Conservation (phyloP, 1,140 invertebrate species). For the Drosophila fuyamai region DNA sequence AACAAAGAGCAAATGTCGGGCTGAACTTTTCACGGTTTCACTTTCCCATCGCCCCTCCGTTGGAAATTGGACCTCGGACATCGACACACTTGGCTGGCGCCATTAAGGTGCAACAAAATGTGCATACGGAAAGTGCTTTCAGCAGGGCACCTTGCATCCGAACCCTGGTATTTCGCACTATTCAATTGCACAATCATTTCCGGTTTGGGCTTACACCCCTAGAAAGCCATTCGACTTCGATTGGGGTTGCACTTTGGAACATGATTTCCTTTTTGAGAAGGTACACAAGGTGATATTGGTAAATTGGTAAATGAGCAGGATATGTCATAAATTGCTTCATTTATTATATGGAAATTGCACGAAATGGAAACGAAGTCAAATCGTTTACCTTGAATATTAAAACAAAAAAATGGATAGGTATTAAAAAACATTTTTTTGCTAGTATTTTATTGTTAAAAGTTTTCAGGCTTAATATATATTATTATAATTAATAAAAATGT, state of each 20-base stretch:
- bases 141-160: conserved; percentile 42
- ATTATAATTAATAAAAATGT: too few relatives aligned
- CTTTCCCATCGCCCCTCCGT: conserved; percentile 38
- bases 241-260: conserved; percentile 1
- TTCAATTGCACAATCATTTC: conserved; percentile 76
- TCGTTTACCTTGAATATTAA: too few relatives aligned
- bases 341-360: neutral
- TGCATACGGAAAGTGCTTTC: conserved; percentile 52
- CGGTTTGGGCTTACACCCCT: conserved; percentile 45
- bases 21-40: conserved; percentile 69
- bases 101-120: conserved; percentile 51
- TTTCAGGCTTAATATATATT: too few relatives aligned
- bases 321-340: neutral
- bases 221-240: conserved; percentile 3
- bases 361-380: neutral
- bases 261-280: conserved; percentile 2
- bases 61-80: conserved; percentile 29
- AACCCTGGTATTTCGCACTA: conserved; percentile 45
- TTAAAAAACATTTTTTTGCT: too few relatives aligned
- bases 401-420: too few relatives aligned
- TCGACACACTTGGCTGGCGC: conserved; percentile 57
- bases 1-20: conserved; percentile 55
- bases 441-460: too few relatives aligned
- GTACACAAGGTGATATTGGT: neutral
- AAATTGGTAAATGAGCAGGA: neutral